Conservation (phyloP, 92 coral and sea anemone genomes). For the Parazoanthus swiftii region DNA sequence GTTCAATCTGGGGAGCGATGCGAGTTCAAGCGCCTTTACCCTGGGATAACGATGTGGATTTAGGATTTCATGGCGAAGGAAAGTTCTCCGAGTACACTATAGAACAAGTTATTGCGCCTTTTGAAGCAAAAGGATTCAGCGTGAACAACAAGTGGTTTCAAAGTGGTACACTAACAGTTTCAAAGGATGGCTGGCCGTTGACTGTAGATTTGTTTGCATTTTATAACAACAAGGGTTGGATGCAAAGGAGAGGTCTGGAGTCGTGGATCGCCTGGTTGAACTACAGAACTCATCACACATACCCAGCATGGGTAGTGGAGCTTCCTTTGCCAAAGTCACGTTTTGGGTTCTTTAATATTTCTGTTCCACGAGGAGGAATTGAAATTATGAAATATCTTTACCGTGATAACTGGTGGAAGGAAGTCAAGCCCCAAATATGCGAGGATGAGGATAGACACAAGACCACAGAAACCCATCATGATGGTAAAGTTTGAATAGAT, state of each 20-base stretch:
- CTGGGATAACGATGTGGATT: constrained; percentile 81
- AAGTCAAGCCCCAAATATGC: constrained; percentile 56
- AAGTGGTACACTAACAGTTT: constrained; percentile 58
- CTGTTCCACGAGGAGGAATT: constrained; percentile 75
- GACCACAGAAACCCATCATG: too few relatives aligned
- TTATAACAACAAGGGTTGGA: constrained; percentile 60
- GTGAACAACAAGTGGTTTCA: constrained; percentile 42
- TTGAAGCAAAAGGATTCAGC: constrained; percentile 49
- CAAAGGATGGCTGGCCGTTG: constrained; percentile 48
- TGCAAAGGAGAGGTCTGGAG: constrained; percentile 81
- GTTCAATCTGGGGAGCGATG: constrained; percentile 76
- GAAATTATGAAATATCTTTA: constrained; percentile 81
- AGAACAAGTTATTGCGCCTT: constrained; percentile 45
- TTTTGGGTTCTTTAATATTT: constrained; percentile 74
- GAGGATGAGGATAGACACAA: not conserved
- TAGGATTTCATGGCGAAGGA: constrained; percentile 64
- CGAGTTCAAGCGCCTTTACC: constrained; percentile 69
- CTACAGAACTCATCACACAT: constrained; percentile 69
- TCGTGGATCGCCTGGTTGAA: constrained; percentile 68
- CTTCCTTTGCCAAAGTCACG: constrained; percentile 65
- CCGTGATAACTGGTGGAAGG: constrained; percentile 86
- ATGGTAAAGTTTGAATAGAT: too few relatives aligned
- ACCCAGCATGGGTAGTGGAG: constrained; percentile 75
- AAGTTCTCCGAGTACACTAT: constrained; percentile 46
- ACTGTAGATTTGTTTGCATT: constrained; percentile 74